Base-by-base conservation (phyloP, 2,797 vertebrate genomes). In the Gallinago stenura region DNA sequence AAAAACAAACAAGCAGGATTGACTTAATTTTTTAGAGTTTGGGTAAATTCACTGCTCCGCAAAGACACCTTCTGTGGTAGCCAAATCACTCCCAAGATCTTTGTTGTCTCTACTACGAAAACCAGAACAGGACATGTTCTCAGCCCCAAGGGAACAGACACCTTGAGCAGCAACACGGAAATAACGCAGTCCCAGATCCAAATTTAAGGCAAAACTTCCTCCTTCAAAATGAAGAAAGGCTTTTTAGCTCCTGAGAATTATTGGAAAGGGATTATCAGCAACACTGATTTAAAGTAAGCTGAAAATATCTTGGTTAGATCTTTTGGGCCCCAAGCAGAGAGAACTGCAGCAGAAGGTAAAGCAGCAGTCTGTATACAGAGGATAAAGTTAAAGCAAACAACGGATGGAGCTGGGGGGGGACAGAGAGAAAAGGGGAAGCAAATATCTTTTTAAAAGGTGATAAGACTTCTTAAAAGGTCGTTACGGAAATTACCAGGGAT, bases 241-340 rank as follows among this genome's bases (percentile, higher is more conserved):
- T 73, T 90, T 91, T 93, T 77, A 91, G 48, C 77, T 83, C 48
- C 81, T 48, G 41, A 51, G 57, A 94, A 70, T 90, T 87, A 85
- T 18, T 92, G 77, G 83, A 87, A 92, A 89, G n/a, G 57, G 80
- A 80, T 91, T 93, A 90, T 79, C 80, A 79, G 45, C 75, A 83
- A 64, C 56, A 77, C 39, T 77, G 70, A 57, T 72, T 21, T 60
- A 70, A 77, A 90, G 33, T 19, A 82, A 84, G 41, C 24, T 84
- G 24, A 87, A 95, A 94, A 68, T n/a, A 68, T 50, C 53, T 82
- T 33, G 25, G 54, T 60, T 50, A 80, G 56, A 71, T 66, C 77
- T 85, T 85, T 61, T 58, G 53, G 76, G 41, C 53, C 85, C 79
- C 87, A 77, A 93, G 79, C 35, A 88, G 82, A 91, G 45, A 41